These are phyloP conservation scores for Orthonyx spaldingii DNA, from an alignment of 2,113 vertebrate species.

Conservation along the genomic window DNA sequence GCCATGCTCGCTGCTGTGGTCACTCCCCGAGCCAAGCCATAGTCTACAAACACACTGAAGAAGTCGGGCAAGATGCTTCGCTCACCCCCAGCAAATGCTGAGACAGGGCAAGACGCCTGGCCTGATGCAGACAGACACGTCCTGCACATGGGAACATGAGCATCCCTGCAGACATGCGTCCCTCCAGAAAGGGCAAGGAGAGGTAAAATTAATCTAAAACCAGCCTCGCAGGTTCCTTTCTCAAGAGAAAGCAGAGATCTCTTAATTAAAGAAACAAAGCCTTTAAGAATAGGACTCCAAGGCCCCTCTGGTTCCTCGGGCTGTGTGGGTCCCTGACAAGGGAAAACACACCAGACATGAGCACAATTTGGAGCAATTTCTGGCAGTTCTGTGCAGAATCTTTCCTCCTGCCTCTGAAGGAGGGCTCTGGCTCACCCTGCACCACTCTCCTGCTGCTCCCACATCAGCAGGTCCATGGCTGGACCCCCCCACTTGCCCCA, in stretches of 20 bases:
- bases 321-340: neutral
- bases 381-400: neutral
- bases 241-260: neutral
- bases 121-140: rapidly evolving
- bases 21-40: neutral
- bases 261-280: neutral
- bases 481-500: neutral
- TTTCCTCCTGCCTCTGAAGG: neutral
- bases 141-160: rapidly evolving
- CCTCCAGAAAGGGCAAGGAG: neutral
- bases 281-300: neutral
- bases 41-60: neutral
- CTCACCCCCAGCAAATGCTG: neutral
- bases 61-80: neutral
- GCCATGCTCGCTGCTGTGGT: neutral
- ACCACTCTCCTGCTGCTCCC: neutral
- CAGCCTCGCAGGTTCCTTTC: neutral
- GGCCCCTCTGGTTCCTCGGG: neutral
- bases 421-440: neutral
- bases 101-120: neutral
- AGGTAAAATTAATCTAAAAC: neutral
- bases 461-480: neutral
- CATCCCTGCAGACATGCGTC: rapidly evolving
- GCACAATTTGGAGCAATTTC: neutral
- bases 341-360: neutral